These are phyloP conservation scores for Pristionchus mayeri DNA, from an alignment of 2,888 invertebrate genomes.

Conservation along the genomic window DNA sequence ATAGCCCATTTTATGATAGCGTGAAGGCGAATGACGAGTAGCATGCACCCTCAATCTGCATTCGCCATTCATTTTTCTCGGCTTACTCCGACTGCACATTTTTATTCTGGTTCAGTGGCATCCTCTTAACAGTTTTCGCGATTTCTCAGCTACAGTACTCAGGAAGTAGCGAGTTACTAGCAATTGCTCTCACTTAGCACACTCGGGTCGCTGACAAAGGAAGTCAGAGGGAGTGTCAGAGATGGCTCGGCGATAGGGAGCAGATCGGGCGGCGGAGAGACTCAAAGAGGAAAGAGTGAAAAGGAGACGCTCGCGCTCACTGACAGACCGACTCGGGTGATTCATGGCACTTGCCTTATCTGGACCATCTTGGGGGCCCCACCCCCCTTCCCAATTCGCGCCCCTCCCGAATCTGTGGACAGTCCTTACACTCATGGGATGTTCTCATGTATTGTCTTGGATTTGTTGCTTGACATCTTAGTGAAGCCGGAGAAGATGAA, in stretches of 20 bases:
- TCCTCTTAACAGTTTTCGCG: neutral
- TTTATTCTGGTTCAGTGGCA: neutral
- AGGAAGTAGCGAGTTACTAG: neutral
- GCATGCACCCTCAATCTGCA: neutral
- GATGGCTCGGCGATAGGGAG: neutral
- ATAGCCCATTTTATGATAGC: constrained; percentile 28
- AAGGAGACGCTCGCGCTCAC: constrained; percentile 6
- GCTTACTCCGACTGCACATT: neutral
- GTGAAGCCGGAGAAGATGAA: too few species aligned
- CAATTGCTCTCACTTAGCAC: neutral
- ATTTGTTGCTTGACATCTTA: too few species aligned
- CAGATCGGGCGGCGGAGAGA: neutral
- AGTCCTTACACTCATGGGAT: too few species aligned
- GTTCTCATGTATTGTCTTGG: too few species aligned
- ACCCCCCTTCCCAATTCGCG: constrained; percentile 23
- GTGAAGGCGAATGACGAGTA: neutral
- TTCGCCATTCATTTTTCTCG: neutral
- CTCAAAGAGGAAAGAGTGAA: neutral
- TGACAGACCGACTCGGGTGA: constrained; percentile 30
- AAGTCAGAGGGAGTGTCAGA: constrained; percentile 17
- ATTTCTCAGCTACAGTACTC: neutral
- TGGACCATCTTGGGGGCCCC: neutral
- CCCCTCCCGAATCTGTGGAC: neutral
- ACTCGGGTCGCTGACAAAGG: neutral
- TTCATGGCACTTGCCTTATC: constrained; percentile 11